Evolutionary conservation across 2,113 vertebrate genomes (phyloP).

Genomic region (Ptychochromis oligacanthus): DNA sequence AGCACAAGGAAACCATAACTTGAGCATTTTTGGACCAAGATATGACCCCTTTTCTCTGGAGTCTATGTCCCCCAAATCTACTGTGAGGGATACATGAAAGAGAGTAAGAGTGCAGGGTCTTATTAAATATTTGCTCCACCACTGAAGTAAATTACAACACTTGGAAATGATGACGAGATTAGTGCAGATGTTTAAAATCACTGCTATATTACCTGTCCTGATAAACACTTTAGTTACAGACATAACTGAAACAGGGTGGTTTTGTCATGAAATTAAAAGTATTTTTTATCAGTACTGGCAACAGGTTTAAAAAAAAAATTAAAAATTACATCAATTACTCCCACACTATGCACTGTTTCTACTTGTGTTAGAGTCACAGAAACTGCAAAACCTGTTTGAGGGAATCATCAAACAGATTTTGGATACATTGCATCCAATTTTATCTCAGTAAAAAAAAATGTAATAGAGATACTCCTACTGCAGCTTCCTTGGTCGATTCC

Average conservation of each 20-base stretch:
- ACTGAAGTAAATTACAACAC: not conserved
- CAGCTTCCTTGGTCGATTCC: too few relatives aligned
- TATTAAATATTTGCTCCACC: not conserved
- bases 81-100: not conserved
- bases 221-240: not conserved
- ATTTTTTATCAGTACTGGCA: not conserved
- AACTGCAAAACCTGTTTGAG: not conserved
- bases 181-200: not conserved
- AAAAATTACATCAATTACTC: not conserved
- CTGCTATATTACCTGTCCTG: not conserved
- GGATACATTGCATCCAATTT: not conserved
- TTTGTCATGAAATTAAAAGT: not conserved
- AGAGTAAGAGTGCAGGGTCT: not conserved
- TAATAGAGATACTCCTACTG: too few relatives aligned
- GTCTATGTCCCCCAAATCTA: too few relatives aligned
- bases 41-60: too few relatives aligned
- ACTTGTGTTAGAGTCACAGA: not conserved
- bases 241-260: not conserved
- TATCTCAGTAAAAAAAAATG: not conserved
- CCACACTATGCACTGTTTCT: not conserved
- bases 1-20: not conserved
- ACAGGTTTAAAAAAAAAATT: not conserved
- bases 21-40: accelerated
- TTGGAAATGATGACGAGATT: not conserved
- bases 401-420: not conserved